These are phyloP conservation scores for Creontiades dilutus DNA, from an alignment of 2,888 invertebrate genomes.

Conservation along the genomic window DNA sequence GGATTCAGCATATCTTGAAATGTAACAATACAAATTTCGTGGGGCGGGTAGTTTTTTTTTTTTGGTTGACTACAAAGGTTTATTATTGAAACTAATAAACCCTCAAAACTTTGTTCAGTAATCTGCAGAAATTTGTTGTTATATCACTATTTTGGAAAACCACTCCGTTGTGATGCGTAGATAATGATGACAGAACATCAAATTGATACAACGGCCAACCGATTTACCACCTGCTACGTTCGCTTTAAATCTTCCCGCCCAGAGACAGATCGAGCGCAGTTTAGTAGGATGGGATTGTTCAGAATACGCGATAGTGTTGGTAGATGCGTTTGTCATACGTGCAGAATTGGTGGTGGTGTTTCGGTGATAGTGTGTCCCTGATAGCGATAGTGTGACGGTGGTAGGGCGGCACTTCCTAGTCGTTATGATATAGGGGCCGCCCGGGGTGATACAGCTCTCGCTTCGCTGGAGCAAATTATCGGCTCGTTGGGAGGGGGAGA, in stretches of 20 bases:
- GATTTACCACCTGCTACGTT: neutral
- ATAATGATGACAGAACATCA: neutral
- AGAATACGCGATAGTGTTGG: neutral
- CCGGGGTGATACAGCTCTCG: neutral
- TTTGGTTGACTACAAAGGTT: no score
- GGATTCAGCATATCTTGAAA: no score
- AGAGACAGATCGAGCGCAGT: neutral
- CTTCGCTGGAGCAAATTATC: conserved; percentile 19
- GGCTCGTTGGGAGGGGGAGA: neutral
- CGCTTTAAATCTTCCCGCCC: conserved; percentile 18
- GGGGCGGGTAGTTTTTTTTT: no score
- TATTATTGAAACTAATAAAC: no score
- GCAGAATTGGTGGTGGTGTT: no score
- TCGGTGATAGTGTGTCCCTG: neutral
- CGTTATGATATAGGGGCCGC: conserved; percentile 6
- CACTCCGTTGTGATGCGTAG: no score
- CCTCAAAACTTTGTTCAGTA: no score
- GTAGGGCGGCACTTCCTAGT: neutral
- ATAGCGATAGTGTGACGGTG: neutral
- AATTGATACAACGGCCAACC: neutral
- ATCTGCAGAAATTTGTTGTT: no score
- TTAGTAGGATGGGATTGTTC: conserved; percentile 1
- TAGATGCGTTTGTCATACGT: neutral
- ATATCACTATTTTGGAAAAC: no score
- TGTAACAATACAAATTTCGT: no score